Evolutionary conservation across 2,888 invertebrate species (phyloP), one percentile per base, ranked within the genome.

Genomic region (Dolichomitus sp.): DNA sequence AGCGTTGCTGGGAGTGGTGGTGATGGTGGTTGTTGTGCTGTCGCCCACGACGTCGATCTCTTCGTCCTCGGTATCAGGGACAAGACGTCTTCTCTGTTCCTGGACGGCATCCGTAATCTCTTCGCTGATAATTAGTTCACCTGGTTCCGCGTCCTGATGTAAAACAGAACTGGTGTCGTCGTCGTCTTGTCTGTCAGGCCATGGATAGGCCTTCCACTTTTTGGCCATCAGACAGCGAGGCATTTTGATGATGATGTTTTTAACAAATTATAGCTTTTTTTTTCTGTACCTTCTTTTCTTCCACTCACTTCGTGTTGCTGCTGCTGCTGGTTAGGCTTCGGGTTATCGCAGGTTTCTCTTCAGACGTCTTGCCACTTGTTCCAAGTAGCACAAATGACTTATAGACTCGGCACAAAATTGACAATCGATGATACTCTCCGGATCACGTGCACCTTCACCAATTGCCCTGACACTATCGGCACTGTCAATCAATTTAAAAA

Each of bases 221-320:
- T 98, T 98, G 93, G 98, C 98, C 98, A 98, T 98, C 94, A 98
- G 96, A 95, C 98, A 98, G 94, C 98, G 97, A 95, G 98, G 98
- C 98, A 98, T 98, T 94, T 95, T 96, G 95, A 94, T 69, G 95
- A 94, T 69, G 48, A 69, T 57, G 27, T 40, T 68, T 19, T 30
- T 54, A 70, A 50, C 17, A 48, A 72, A 61, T 40, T 65, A 12
- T 45, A 33, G 17, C 12, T 68, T 23, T 42, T 17, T 63, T 9
- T 48, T 30, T 19, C 74, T 76, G 50, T 63, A 61, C 45, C 45
- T 37, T 77, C 54, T 50, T 70, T 33, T 54, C 48, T 66, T 54
- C 5, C 23, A 54, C 37, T 42, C 23, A 65, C 19, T 48, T 48
- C 68, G 48, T 66, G 50, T 42, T 74, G 78, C 61, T 65, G 61